These are phyloP conservation scores for Lagodon rhomboides DNA, from an alignment of 2,797 vertebrate species.

Conservation along the genomic window DNA sequence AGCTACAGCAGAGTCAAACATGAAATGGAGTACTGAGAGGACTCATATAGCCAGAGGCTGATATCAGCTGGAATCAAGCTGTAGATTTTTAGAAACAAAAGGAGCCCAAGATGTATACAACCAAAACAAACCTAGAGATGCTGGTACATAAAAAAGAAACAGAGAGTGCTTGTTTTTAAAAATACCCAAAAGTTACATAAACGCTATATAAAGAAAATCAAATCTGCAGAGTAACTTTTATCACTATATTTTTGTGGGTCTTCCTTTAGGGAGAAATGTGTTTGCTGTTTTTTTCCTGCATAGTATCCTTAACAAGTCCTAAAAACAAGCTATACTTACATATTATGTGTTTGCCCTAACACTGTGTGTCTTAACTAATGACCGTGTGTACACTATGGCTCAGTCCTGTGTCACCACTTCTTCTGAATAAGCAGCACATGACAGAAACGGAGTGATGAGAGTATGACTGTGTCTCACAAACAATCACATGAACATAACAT, in stretches of 20 bases:
- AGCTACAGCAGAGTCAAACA: constrained; percentile 13
- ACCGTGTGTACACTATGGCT: constrained; percentile 11
- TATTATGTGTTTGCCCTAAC: not conserved
- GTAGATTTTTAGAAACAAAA: not conserved
- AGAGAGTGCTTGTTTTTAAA: not conserved
- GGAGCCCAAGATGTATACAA: not conserved
- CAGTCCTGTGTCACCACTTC: constrained; percentile 33
- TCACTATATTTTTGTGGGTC: not conserved
- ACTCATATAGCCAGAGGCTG: not conserved
- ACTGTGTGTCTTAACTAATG: not conserved
- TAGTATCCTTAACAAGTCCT: not conserved
- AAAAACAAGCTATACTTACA: not conserved
- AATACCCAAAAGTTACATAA: not conserved
- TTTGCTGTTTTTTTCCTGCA: not conserved
- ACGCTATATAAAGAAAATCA: no score
- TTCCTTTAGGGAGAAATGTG: not conserved
- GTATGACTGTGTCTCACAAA: constrained; percentile 39
- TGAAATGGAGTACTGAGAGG: not conserved
- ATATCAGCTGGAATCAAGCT: constrained; percentile 4
- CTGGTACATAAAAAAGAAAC: not conserved
- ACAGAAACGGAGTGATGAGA: constrained; percentile 27
- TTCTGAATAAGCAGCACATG: constrained; percentile 64
- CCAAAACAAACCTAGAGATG: not conserved
- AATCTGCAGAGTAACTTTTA: not conserved
- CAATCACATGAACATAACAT: constrained; percentile 50